A percentile compares a stretch with the other conserved stretches of the same genome.
Conservation (phyloP, 2,113 vertebrate species). For the Etia nguti region DNA sequence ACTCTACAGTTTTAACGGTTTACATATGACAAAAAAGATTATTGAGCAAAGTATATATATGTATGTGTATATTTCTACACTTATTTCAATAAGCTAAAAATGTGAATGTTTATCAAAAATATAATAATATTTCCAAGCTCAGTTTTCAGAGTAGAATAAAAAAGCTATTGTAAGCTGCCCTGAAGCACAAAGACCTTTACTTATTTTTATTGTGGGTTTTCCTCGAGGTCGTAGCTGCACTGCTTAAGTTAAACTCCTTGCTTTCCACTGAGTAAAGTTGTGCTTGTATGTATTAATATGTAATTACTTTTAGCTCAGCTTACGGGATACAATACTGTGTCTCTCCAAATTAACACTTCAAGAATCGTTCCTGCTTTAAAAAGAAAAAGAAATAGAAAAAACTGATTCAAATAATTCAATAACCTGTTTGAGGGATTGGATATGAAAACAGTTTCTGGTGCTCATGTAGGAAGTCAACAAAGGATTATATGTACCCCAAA, state of each 20-base stretch:
- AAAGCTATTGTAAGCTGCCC: not conserved
- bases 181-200: not conserved
- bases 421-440: not conserved
- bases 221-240: not conserved
- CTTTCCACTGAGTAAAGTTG: not conserved
- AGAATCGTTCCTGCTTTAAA: not conserved
- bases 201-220: not conserved
- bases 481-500: not conserved
- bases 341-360: not conserved
- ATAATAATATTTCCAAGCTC: not conserved
- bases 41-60: not conserved
- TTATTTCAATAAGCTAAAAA: not conserved
- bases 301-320: not conserved
- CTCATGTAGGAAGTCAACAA: not conserved
- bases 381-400: not conserved
- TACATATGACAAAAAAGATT: not conserved
- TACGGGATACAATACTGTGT: not conserved
- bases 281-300: not conserved
- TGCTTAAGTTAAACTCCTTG: not conserved
- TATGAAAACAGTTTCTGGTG: not conserved
- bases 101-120: not conserved
- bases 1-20: not conserved
- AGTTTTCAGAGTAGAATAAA: not conserved
- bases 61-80: not conserved
- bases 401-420: not conserved